These are phyloP conservation scores for Chironex yamaguchii DNA, from an alignment of 30 jellyfish, hydroid and myxozoan genomes.

Conservation along the genomic window DNA sequence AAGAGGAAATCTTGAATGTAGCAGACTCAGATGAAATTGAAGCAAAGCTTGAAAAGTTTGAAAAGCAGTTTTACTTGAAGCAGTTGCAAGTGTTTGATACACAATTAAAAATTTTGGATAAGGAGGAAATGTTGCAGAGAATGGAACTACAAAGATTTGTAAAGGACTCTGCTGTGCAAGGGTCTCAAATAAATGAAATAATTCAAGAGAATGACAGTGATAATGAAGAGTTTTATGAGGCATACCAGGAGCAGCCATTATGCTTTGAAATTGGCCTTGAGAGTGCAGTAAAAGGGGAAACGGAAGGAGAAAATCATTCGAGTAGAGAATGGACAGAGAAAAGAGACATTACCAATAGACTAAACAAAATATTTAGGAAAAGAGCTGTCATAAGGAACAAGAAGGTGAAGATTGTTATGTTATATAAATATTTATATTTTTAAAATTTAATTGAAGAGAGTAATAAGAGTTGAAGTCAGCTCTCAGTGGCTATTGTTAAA, in stretches of 20 bases:
- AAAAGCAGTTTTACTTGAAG: constrained; percentile 61
- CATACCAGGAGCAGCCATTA: neutral
- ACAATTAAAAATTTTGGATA: constrained; percentile 66
- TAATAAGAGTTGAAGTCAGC: too few species aligned
- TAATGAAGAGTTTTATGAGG: constrained; percentile 21
- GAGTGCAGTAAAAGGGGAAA: neutral
- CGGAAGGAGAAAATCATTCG: neutral
- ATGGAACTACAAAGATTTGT: constrained; percentile 49
- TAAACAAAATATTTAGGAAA: constrained; percentile 71
- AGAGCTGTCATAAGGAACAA: constrained; percentile 82
- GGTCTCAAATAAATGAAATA: constrained; percentile 30
- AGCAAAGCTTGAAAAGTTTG: constrained; percentile 34
- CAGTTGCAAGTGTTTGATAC: constrained; percentile 68
- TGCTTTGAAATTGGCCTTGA: neutral
- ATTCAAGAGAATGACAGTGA: constrained; percentile 56
- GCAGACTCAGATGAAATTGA: constrained; percentile 67
- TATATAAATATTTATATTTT: too few species aligned
- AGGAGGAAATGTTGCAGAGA: constrained; percentile 57
- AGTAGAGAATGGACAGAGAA: constrained; percentile 34
- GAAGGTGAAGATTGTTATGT: too few species aligned
- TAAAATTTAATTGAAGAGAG: too few species aligned
- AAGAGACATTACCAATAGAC: constrained; percentile 12
- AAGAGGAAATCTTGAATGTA: constrained; percentile 39
- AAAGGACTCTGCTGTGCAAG: constrained; percentile 10
- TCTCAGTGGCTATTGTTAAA: too few species aligned